Evolutionary conservation across 2,797 vertebrate species (phyloP), one percentile per base, ranked within the genome.

Genomic region (Rhynchotus rufescens): DNA sequence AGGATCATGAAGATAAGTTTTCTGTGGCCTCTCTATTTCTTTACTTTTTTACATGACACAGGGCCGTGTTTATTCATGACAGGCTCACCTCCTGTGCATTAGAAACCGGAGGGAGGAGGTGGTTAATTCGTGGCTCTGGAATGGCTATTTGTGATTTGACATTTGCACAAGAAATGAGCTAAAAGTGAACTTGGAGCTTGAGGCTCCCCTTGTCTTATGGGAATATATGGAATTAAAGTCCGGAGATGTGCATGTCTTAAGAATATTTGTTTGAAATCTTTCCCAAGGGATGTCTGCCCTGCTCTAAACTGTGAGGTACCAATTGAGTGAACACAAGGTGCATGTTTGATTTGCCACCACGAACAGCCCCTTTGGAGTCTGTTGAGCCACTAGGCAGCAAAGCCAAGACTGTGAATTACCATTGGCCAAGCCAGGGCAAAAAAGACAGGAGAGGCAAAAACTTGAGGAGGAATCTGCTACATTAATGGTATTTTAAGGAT

Each of bases 111-210:
- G 14, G 1, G 2, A 19, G 19, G 28, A 88, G 20, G 5, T 52
- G n/a, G 42, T 21, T 73, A 0, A 0, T 77, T 77, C 4, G 0
- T 6, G 54, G 25, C 56, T 89, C 49, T n/a, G 38, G 54, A 6
- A 22, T 47, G 30, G 13, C 32, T 57, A 0, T 25, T 65, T 68
- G 12, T 66, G 16, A 49, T 78, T 83, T 59, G 40, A 23, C 16
- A 59, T 92, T 74, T 79, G 34, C 23, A 14, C 30, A 54, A 44
- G 20, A 84, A 86, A 80, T 10, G 20, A 72, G 42, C 6, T 59
- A 69, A 83, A 65, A 8, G 2, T 3, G 42, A 69, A 4, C 30
- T 62, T 49, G 8, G 4, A 30, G 3, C n/a, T 74, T 28, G 67
- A 38, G 34, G 51, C 32, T 28, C 26, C 7, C 38, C 34, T 26